Base-by-base conservation (phyloP, 2,797 vertebrate species). In the Betta splendens region DNA sequence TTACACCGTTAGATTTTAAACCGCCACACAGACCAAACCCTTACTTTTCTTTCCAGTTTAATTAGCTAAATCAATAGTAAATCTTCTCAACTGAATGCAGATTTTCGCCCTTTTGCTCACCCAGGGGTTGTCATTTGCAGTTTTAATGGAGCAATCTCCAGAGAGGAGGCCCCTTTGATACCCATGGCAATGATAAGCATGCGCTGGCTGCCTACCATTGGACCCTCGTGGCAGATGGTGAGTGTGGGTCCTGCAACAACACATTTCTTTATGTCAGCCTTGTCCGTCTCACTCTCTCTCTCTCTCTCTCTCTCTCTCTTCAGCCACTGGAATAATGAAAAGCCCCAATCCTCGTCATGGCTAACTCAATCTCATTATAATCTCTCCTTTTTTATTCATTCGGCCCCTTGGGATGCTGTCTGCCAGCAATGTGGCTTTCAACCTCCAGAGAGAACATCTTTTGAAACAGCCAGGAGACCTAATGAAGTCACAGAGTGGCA, bases 281-380 rank as follows among this genome's bases (percentile, higher is more conserved):
- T 77, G 52, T 69, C 66, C 47, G 83, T 64, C 80, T 43, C n/a
- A n/a, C n/a, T n/a, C n/a, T n/a, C n/a, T n/a, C 39, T 39, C 58
- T 35, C 31, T 28, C 38, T 31, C 71, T 48, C 60, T 32, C 61
- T 57, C 53, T 50, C 70, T 49, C 85, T 84, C 86, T 87, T 63
- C 75, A 87, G 81, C 87, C 86, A 90, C 69, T 89, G 75, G 86
- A 85, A 92, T 90, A 93, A 92, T 91, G 84, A 89, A 91, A 89
- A 87, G 84, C 85, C n/a, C 85, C 81, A 89, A 89, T 76, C 89
- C 91, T 92, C 89, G 94, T 95, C 95, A 97, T 83, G 92, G 94
- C 87, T 94, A 93, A 92, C 94, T 94, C 93, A 96, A 97, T 97
- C 95, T 93, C 94, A 95, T 96, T 98, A 96, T 91, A 94, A 91